phyloP scores from a whole-genome alignment of 2,113 vertebrate genomes.

The Gymnorhina tibicen region DNA sequence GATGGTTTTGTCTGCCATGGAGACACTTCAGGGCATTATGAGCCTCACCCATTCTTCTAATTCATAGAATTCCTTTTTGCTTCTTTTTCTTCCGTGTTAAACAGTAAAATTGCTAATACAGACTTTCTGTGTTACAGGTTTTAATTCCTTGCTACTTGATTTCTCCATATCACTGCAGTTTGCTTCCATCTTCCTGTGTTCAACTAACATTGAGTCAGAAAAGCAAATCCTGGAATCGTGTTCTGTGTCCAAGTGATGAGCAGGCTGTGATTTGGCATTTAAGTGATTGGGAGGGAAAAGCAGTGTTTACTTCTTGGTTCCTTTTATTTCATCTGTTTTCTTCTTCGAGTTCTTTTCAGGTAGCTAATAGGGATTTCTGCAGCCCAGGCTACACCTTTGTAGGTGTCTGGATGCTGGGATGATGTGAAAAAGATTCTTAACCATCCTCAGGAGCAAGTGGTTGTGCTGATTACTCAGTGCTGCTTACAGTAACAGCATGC shows the following conservation, averaged over 20 bases:
- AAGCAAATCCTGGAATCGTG: background rate
- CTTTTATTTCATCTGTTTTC: background rate
- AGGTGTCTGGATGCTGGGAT: background rate
- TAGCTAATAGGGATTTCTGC: background rate
- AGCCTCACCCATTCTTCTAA: background rate
- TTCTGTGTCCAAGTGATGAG: background rate
- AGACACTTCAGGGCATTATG: background rate
- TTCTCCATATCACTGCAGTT: background rate
- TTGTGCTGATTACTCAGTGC: background rate
- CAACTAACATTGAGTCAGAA: background rate
- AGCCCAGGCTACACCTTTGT: background rate
- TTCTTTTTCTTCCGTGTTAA: background rate
- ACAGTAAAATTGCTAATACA: background rate
- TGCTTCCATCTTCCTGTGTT: background rate
- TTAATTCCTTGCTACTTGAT: background rate
- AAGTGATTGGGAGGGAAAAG: background rate
- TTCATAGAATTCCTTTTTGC: background rate
- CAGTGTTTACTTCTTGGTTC: background rate
- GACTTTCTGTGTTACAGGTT: background rate
- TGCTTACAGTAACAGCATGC: background rate
- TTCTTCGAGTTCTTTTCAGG: background rate
- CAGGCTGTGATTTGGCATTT: background rate
- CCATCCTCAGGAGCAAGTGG: background rate
- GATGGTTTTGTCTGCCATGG: background rate
- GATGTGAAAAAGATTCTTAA: background rate